phyloP scores from a whole-genome alignment of 2,888 invertebrate genomes.

The Molorchus minor region DNA sequence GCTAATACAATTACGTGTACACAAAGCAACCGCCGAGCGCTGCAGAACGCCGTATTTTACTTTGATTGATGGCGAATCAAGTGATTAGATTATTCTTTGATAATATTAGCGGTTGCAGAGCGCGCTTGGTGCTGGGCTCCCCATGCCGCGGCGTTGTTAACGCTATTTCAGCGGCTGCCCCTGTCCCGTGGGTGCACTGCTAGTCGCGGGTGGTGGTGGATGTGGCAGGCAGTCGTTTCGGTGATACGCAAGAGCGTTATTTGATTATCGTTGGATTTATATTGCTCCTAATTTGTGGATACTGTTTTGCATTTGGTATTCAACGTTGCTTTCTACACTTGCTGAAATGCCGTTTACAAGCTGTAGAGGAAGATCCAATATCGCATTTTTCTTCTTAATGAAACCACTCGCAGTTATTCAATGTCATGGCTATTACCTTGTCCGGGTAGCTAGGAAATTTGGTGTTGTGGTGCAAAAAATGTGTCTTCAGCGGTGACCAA shows the following conservation, averaged over 20 bases:
- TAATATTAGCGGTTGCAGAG: conserved; percentile 32
- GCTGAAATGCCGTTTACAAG: no score
- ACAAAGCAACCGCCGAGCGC: conserved; percentile 9
- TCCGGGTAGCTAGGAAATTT: no score
- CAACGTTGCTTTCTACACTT: no score
- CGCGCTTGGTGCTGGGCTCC: conserved; percentile 29
- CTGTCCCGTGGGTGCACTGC: conserved; percentile 8
- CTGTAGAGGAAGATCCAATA: no score
- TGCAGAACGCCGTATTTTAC: conserved; percentile 37
- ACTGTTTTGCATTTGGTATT: no score
- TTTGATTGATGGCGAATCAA: conserved; percentile 39
- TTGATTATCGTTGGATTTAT: conserved; percentile 11
- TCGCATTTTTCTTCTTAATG: no score
- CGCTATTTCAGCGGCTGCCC: conserved; percentile 6
- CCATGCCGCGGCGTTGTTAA: conserved; percentile 24
- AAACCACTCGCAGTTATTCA: no score
- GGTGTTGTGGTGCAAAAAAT: no score
- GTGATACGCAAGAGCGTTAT: conserved; percentile 5
- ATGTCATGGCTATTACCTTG: no score
- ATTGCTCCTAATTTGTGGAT: not conserved
- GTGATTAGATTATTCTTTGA: conserved; percentile 39
- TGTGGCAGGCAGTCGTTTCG: not conserved
- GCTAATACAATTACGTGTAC: conserved; percentile 34
- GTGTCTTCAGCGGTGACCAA: no score
- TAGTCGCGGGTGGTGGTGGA: conserved; percentile 2